phyloP scores from a whole-genome alignment of 2,888 invertebrate species.

The Carpatolechia fugitivella region DNA sequence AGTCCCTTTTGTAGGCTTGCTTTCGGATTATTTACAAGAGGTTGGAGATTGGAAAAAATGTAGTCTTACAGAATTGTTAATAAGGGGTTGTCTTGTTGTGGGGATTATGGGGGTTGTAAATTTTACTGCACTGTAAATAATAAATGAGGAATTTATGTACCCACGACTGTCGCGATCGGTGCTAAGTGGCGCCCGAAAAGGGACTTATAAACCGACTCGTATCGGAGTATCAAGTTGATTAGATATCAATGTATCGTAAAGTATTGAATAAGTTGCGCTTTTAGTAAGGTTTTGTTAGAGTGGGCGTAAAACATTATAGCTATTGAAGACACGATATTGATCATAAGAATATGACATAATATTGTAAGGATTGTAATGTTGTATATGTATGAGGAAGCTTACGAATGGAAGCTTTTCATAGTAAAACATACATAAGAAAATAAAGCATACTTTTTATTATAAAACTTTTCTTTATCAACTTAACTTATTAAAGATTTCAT shows the following conservation, averaged over 20 bases:
- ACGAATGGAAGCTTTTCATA: no score
- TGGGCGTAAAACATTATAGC: no score
- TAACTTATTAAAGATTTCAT: no score
- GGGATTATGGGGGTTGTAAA: slow-evolving; percentile 64
- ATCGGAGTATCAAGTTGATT: not conserved
- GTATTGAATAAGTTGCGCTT: not conserved
- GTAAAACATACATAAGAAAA: no score
- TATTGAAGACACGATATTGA: no score
- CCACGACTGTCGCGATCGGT: slow-evolving; percentile 30
- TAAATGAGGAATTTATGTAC: slow-evolving; percentile 67
- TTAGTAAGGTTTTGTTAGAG: not conserved
- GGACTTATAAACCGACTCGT: not conserved
- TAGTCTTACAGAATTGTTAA: slow-evolving; percentile 66
- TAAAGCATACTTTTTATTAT: no score
- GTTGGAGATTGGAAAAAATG: slow-evolving; percentile 37
- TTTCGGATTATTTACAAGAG: not conserved
- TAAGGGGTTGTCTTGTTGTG: slow-evolving; percentile 56
- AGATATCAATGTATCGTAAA: not conserved
- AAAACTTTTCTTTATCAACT: no score
- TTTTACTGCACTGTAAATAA: slow-evolving; percentile 74
- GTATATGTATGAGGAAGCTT: no score
- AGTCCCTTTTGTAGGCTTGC: slow-evolving; percentile 15
- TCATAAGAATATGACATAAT: no score
- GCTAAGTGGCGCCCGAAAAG: slow-evolving; percentile 26
- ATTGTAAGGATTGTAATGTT: no score